Conservation (phyloP, 2,888 invertebrate species). For the Galerucella pusilla region DNA sequence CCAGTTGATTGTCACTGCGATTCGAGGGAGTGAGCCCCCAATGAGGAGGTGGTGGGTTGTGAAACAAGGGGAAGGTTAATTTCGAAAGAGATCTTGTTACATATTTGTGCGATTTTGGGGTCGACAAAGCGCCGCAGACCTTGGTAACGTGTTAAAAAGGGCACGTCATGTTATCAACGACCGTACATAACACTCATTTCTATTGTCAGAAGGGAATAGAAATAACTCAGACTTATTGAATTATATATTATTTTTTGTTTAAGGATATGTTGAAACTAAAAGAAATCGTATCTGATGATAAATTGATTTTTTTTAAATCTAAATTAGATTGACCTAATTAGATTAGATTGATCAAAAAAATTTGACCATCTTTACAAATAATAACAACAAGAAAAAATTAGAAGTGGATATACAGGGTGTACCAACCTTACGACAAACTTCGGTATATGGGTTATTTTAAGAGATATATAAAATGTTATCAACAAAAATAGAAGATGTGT, state of each 20-base stretch:
- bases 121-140: slow-evolving; percentile 40
- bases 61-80: slow-evolving; percentile 50
- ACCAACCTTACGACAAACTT: too few relatives aligned
- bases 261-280: neutral
- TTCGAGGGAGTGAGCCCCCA: slow-evolving; percentile 36
- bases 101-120: slow-evolving; percentile 47
- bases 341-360: too few relatives aligned
- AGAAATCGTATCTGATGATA: neutral
- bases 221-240: neutral
- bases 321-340: too few relatives aligned
- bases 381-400: too few relatives aligned
- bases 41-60: slow-evolving; percentile 22
- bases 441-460: too few relatives aligned
- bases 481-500: too few relatives aligned
- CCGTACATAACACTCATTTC: slow-evolving; percentile 33
- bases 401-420: too few relatives aligned
- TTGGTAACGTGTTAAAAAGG: slow-evolving; percentile 47
- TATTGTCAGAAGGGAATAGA: neutral
- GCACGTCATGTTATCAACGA: slow-evolving; percentile 44
- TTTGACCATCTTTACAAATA: too few relatives aligned
- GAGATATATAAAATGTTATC: too few relatives aligned
- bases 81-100: slow-evolving; percentile 50
- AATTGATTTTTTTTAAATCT: too few relatives aligned
- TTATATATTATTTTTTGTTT: slow-evolving; percentile 5
- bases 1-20: slow-evolving; percentile 47